These are phyloP conservation scores for Coluber constrictor DNA, from an alignment of 2,797 vertebrate species.

Conservation along the genomic window DNA sequence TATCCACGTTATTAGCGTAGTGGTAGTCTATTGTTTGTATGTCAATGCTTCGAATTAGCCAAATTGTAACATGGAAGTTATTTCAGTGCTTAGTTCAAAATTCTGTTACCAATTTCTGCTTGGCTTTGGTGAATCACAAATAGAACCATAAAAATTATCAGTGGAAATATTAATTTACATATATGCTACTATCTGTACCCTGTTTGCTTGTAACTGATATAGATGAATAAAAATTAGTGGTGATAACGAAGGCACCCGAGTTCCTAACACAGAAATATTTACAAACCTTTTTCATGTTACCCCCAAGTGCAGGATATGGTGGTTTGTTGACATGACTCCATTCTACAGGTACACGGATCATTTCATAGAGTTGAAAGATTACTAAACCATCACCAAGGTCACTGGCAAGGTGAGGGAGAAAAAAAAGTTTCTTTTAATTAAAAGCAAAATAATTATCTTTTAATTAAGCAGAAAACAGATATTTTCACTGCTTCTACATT, in stretches of 20 bases:
- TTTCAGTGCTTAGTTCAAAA: neutral
- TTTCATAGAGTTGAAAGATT: constrained; percentile 90
- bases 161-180: neutral
- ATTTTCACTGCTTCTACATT: neutral
- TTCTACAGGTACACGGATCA: constrained; percentile 82
- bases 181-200: neutral
- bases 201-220: neutral
- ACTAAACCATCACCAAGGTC: constrained; percentile 87
- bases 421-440: neutral
- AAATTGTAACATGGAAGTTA: neutral
- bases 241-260: neutral
- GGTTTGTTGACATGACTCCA: constrained; percentile 88
- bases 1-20: neutral
- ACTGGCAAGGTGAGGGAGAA: constrained; percentile 64
- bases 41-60: neutral
- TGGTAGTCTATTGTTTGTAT: neutral
- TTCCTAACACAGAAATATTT: neutral
- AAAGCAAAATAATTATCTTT: neutral
- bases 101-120: neutral
- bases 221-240: neutral
- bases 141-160: neutral
- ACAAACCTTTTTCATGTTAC: constrained; percentile 92
- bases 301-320: constrained; percentile 83
- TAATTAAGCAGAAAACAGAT: neutral
- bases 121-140: neutral